A percentile compares a stretch with the other conserved stretches of the same genome.
phyloP scores from a whole-genome alignment of 2,888 invertebrate species.

The Pharmacophagus antenor region DNA sequence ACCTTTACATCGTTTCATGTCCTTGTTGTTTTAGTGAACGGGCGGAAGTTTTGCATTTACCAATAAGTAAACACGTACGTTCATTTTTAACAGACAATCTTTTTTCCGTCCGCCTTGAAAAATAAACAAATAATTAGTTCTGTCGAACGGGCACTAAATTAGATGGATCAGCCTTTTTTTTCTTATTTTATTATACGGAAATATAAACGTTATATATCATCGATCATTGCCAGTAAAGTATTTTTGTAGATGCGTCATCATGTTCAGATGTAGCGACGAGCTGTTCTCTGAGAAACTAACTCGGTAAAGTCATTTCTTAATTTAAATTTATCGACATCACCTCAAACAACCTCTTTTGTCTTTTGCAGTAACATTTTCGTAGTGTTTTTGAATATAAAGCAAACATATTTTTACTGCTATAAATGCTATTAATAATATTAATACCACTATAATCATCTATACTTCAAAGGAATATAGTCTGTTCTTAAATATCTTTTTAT shows the following conservation, averaged over 20 bases:
- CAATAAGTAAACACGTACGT: constrained; percentile 17
- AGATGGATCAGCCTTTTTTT: constrained; percentile 3
- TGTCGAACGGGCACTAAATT: neutral
- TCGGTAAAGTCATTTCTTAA: constrained; percentile 50
- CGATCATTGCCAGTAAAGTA: constrained; percentile 49
- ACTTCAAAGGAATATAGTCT: too few species aligned
- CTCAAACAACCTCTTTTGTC: constrained; percentile 36
- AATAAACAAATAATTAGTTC: neutral
- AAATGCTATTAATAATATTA: too few species aligned
- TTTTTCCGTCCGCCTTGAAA: neutral
- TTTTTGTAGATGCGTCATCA: constrained; percentile 68
- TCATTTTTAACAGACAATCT: neutral
- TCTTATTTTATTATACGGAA: neutral
- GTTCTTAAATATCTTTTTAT: too few species aligned
- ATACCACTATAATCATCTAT: too few species aligned
- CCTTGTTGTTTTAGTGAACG: constrained; percentile 26
- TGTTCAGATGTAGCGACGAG: constrained; percentile 55
- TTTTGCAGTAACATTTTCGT: neutral
- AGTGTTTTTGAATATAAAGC: neutral
- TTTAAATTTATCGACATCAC: constrained; percentile 45
- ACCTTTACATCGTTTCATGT: constrained; percentile 8
- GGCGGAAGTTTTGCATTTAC: constrained; percentile 13
- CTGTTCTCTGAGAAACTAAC: constrained; percentile 47
- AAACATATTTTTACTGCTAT: too few species aligned
- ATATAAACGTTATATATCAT: constrained; percentile 24